These are phyloP conservation scores for Cephalopholis sonnerati DNA, from an alignment of 2,113 vertebrate genomes.

Conservation along the genomic window DNA sequence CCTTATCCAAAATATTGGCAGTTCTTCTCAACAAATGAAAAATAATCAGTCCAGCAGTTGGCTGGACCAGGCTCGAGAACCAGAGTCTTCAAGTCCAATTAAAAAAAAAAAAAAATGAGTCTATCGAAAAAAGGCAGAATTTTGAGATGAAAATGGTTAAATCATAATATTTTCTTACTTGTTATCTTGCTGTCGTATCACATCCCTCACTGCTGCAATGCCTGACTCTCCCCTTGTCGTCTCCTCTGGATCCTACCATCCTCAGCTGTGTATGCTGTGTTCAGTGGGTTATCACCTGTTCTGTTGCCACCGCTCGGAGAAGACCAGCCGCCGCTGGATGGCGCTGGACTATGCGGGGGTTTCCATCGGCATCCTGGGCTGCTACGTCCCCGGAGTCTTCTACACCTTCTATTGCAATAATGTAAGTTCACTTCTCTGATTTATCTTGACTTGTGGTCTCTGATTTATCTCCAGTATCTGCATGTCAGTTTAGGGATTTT, in stretches of 20 bases:
- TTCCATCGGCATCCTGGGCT: conserved; percentile 95
- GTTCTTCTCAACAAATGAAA: conserved; percentile 16
- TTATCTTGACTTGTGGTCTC: background rate
- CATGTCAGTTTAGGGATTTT: background rate
- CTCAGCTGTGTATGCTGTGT: conserved; percentile 95
- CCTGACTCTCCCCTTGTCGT: background rate
- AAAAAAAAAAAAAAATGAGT: background rate
- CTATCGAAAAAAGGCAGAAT: background rate
- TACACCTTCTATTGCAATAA: conserved; percentile 97
- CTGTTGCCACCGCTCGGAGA: conserved; percentile 96
- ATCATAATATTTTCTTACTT: conserved; percentile 10
- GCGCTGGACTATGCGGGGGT: conserved; percentile 94
- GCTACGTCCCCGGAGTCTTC: conserved; percentile 95
- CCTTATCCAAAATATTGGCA: conserved; percentile 28
- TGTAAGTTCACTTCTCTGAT: conserved; percentile 80
- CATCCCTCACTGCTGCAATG: background rate
- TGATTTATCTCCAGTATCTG: background rate
- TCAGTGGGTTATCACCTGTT: conserved; percentile 96
- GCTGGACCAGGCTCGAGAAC: background rate
- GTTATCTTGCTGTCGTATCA: background rate
- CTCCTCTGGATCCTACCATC: background rate
- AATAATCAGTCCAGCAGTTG: conserved; percentile 24
- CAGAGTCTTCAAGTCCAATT: conserved; percentile 8
- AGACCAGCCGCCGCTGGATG: conserved; percentile 96
- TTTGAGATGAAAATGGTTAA: background rate